phyloP scores from a whole-genome alignment of 2,113 vertebrate species.

The Cnemophilus loriae region DNA sequence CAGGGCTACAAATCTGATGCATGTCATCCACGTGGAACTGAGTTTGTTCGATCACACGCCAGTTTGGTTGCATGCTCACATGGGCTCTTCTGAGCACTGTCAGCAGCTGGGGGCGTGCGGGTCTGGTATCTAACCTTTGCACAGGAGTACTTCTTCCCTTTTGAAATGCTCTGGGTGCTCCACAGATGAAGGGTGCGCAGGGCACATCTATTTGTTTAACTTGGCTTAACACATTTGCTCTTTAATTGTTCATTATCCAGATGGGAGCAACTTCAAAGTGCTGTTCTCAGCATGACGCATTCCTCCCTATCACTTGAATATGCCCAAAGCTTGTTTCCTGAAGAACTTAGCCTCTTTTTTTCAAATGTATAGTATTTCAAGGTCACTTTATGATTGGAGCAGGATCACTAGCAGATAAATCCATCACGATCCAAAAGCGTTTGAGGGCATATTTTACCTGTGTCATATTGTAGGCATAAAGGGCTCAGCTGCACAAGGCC shows the following conservation, averaged over 20 bases:
- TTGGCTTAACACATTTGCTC: not conserved
- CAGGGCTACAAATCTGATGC: no score
- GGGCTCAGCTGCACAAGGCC: not conserved
- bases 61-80: fast-evolving
- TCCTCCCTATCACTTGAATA: not conserved
- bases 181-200: not conserved
- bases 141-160: not conserved
- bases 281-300: not conserved
- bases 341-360: not conserved
- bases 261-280: not conserved
- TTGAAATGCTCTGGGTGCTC: not conserved
- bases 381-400: not conserved
- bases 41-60: not conserved
- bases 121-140: not conserved
- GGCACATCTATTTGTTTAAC: not conserved
- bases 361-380: not conserved
- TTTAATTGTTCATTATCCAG: not conserved
- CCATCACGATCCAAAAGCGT: not conserved
- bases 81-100: not conserved
- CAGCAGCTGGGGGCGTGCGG: not conserved
- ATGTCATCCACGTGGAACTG: not conserved
- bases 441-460: not conserved
- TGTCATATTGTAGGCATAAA: not conserved
- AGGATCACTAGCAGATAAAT: not conserved
- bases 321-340: not conserved